These are phyloP conservation scores for Amia ocellicauda DNA, from an alignment of 2,113 vertebrate genomes.

Conservation along the genomic window DNA sequence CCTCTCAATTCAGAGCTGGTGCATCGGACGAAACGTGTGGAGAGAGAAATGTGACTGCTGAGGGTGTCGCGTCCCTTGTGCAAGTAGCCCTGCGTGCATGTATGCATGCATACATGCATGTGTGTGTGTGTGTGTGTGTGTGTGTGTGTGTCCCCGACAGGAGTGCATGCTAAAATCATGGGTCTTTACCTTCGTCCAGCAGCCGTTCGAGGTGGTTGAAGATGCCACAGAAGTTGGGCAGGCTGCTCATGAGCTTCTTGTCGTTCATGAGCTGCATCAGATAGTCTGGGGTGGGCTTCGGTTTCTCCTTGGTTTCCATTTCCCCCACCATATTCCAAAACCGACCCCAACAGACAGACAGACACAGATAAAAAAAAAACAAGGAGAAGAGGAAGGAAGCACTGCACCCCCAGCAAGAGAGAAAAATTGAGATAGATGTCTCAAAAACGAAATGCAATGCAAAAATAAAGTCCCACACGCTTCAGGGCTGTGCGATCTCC, in stretches of 20 bases:
- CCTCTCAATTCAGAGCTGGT: too few species aligned
- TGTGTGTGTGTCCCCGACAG: background rate
- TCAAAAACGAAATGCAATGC: too few species aligned
- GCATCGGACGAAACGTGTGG: too few species aligned
- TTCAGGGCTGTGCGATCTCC: constrained; percentile 38
- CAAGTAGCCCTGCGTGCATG: too few species aligned
- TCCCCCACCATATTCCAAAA: constrained; percentile 92
- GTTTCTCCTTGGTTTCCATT: constrained; percentile 95
- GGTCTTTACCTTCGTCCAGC: constrained; percentile 84
- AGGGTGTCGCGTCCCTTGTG: too few species aligned
- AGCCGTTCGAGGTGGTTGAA: constrained; percentile 97
- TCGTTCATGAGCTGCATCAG: constrained; percentile 99
- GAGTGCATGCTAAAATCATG: too few species aligned
- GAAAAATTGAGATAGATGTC: too few species aligned
- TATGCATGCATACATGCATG: too few species aligned
- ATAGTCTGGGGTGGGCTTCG: constrained; percentile 95
- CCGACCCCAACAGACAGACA: too few species aligned
- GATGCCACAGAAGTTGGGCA: constrained; percentile 98
- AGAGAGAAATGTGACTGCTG: too few species aligned
- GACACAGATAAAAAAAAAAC: too few species aligned
- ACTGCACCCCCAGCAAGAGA: constrained; percentile 7
- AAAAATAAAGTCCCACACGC: constrained; percentile 34
- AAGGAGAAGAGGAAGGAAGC: too few species aligned
- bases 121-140: background rate
- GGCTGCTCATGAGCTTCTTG: constrained; percentile 94